phyloP scores from a whole-genome alignment of 2,113 vertebrate species.

The Gnathonemus longibarbis region DNA sequence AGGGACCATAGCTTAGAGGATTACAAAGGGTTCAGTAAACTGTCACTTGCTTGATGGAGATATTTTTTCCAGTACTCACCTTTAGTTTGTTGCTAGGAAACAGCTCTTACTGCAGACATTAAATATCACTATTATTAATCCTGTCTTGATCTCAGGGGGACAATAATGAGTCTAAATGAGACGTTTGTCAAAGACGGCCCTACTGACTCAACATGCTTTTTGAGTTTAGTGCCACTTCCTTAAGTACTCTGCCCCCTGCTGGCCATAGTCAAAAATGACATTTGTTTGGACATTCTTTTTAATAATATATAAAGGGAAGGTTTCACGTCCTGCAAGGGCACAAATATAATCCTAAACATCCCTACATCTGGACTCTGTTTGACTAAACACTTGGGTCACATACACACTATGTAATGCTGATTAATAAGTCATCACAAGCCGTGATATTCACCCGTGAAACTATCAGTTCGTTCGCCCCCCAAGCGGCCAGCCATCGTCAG shows the following conservation, averaged over 20 bases:
- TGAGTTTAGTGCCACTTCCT: not conserved
- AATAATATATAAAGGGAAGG: not conserved
- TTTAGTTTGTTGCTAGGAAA: slow-evolving; percentile 18
- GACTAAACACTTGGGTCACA: not conserved
- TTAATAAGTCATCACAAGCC: not conserved
- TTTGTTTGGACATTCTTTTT: not conserved
- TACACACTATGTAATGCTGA: not conserved
- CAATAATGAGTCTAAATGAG: slow-evolving; percentile 10
- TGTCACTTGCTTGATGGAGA: slow-evolving; percentile 5
- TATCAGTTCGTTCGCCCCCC: not conserved
- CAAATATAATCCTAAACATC: not conserved
- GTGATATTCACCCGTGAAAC: not conserved
- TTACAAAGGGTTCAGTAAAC: not conserved
- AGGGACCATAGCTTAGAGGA: not conserved
- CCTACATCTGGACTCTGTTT: not conserved
- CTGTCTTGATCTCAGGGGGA: slow-evolving; percentile 1
- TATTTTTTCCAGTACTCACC: not conserved
- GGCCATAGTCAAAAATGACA: not conserved
- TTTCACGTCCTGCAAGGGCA: not conserved
- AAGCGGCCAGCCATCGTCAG: not conserved
- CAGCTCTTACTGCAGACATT: not conserved
- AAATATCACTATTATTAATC: slow-evolving; percentile 15
- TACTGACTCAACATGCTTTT: not conserved
- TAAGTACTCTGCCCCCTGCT: not conserved
- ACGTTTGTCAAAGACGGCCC: not conserved